Base-by-base conservation (phyloP, 2,113 vertebrate genomes). In the Melanotaenia duboulayi region DNA sequence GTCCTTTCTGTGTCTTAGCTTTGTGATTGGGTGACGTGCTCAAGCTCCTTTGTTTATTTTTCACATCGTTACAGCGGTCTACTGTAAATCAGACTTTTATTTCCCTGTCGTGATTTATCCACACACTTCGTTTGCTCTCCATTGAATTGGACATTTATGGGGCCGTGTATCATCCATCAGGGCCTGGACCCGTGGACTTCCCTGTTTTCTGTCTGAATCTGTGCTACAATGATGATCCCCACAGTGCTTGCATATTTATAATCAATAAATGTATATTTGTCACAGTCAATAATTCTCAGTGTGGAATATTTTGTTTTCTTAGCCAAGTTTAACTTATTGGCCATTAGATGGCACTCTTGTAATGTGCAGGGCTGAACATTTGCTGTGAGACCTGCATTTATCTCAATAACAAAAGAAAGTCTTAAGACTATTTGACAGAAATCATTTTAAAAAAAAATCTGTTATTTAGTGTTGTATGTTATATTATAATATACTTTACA, bases 11-110 rank as follows among this genome's bases (percentile, higher is more conserved):
- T 50, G 61, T 64, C 60, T 60, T 44, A 17, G 48, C 12, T 74
- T 70, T 62, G 40, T 82, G 58, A 62, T 49, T 60, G 49, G 39
- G 64, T 56, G 59, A 42, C 39, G 20, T 40, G 22, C 25, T 52
- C 37, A 7, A 16, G 32, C 28, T 72, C 61, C 12, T 48, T 13
- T 82, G 80, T 92, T 90, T 90, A 81, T 57, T 69, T 86, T 91
- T 92, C 89, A 86, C 90, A 92, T 71, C 20, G 77, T 86, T 65
- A 73, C 62, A 57, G 48, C 60, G 0, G 51, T 28, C 22, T 9
- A 57, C 40, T 70, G 80, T 90, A 87, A 90, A 84, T 89, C 83
- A 62, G 23, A 42, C 28, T 40, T 20, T 58, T 40, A 24, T 54
- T 64, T 35, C 39, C 32, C 35, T 23, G 52, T 20, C 14, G 1